Conservation (phyloP, 2,113 vertebrate genomes). For the Todiramphus chloris region DNA sequence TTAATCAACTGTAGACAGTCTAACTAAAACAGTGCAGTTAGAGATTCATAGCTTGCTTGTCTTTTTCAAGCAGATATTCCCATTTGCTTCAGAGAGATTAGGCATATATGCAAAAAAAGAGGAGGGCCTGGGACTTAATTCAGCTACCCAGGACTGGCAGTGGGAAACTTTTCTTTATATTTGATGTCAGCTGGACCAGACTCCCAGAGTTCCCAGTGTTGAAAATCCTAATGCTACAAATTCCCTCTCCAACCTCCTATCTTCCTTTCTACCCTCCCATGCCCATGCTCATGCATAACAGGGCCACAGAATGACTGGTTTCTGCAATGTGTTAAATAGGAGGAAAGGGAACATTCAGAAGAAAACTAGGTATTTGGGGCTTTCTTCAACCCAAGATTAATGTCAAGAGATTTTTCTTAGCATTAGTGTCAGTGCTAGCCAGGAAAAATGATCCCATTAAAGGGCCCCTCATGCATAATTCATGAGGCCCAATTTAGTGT, state of each 20-base stretch:
- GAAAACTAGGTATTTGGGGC: slow-evolving; percentile 71
- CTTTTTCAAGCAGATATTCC: background rate
- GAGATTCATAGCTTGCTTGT: background rate
- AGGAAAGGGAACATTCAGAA: slow-evolving; percentile 45
- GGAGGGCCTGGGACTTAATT: background rate
- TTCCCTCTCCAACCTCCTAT: background rate
- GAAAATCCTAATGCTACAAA: background rate
- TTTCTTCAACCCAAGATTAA: slow-evolving; percentile 77
- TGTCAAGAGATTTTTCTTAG: slow-evolving; percentile 76
- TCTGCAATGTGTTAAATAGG: slow-evolving; percentile 29
- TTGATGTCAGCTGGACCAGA: background rate
- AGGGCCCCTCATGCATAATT: slow-evolving; percentile 75
- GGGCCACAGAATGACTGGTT: background rate
- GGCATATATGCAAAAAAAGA: background rate
- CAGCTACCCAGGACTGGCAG: background rate
- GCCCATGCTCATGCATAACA: background rate
- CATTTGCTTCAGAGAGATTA: background rate
- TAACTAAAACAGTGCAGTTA: background rate
- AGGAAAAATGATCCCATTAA: slow-evolving; percentile 80
- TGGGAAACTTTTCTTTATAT: background rate
- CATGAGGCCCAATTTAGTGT: slow-evolving; percentile 72
- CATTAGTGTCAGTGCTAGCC: slow-evolving; percentile 77
- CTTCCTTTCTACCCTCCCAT: background rate
- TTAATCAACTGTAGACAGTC: background rate
- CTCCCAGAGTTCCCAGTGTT: background rate